A percentile compares a stretch with the other conserved stretches of the same genome.
These are phyloP conservation scores for Brachynemurus nebulosus DNA, from an alignment of 2,888 invertebrate species.

Conservation along the genomic window DNA sequence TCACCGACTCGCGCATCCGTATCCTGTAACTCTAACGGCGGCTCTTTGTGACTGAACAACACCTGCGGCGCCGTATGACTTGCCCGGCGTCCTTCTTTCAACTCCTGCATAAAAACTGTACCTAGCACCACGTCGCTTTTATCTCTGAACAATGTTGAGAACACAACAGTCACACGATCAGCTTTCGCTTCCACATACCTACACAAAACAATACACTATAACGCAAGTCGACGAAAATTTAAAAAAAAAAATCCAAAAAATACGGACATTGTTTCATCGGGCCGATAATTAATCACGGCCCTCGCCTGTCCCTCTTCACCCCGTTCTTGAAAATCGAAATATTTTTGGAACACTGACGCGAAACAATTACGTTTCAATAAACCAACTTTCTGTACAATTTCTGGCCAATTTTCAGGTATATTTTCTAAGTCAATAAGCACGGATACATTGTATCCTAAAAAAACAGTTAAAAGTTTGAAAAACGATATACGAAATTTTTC, in stretches of 20 bases:
- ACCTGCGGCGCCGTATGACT: conserved; percentile 86
- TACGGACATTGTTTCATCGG: conserved; percentile 94
- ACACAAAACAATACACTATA: conserved; percentile 19
- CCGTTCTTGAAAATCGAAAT: conserved; percentile 94
- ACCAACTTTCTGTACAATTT: conserved; percentile 81
- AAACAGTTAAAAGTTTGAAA: conserved; percentile 39
- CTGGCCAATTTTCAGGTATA: conserved; percentile 81
- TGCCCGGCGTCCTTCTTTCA: conserved; percentile 93
- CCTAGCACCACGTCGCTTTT: conserved; percentile 98
- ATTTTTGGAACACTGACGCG: conserved; percentile 98
- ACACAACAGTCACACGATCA: conserved; percentile 97
- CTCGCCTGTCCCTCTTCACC: conserved; percentile 82
- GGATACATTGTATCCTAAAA: conserved; percentile 95
- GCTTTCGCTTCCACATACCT: conserved; percentile 97
- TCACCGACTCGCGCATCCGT: conserved; percentile 89
- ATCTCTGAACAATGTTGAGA: conserved; percentile 96
- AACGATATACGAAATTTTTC: conserved; percentile 5
- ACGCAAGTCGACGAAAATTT: neutral
- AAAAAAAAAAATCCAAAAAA: conserved; percentile 5
- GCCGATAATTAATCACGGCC: conserved; percentile 96
- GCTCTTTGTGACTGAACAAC: conserved; percentile 88
- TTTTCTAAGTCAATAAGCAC: conserved; percentile 84
- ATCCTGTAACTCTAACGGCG: conserved; percentile 87
- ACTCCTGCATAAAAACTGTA: conserved; percentile 98
- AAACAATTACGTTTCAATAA: conserved; percentile 96